Evolutionary conservation across 1,140 invertebrate genomes (phyloP).

Genomic region (Geopemphigus sp.): DNA sequence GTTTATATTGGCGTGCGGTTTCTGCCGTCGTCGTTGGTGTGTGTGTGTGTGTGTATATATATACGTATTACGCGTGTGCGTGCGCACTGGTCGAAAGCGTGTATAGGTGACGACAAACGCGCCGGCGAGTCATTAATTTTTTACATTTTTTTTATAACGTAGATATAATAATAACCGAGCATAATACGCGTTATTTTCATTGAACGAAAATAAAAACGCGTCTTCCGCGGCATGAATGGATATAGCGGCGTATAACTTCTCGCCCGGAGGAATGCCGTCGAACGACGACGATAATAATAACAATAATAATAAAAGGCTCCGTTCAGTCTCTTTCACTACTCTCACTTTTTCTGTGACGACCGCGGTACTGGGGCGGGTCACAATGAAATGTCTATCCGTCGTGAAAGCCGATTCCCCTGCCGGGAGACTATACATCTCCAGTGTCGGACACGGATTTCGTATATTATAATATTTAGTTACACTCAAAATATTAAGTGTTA

Average conservation of each 20-base stretch:
- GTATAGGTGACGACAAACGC: conserved; percentile 26
- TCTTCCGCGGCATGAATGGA: background rate
- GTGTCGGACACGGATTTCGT: too few species aligned
- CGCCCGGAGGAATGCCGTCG: conserved; percentile 27
- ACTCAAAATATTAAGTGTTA: too few species aligned
- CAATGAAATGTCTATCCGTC: conserved; percentile 10
- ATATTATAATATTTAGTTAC: too few species aligned
- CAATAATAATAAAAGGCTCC: background rate
- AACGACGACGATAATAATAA: background rate
- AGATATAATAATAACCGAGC: background rate
- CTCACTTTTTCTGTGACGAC: background rate
- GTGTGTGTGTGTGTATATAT: background rate
- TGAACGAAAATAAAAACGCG: background rate
- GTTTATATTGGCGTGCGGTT: conserved; percentile 46
- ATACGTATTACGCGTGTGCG: background rate
- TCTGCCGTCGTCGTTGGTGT: background rate
- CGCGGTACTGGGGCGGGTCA: too few species aligned
- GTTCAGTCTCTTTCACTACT: background rate
- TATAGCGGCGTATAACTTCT: too few species aligned
- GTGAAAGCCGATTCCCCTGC: conserved; percentile 35
- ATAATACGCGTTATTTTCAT: conserved; percentile 41
- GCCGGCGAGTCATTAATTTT: conserved; percentile 38
- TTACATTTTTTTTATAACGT: background rate
- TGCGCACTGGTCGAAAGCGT: too few species aligned
- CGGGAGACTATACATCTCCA: too few species aligned